Base-by-base conservation (phyloP, 35 echinoderm and acorn worm genomes). In the Lytechinus pictus region DNA sequence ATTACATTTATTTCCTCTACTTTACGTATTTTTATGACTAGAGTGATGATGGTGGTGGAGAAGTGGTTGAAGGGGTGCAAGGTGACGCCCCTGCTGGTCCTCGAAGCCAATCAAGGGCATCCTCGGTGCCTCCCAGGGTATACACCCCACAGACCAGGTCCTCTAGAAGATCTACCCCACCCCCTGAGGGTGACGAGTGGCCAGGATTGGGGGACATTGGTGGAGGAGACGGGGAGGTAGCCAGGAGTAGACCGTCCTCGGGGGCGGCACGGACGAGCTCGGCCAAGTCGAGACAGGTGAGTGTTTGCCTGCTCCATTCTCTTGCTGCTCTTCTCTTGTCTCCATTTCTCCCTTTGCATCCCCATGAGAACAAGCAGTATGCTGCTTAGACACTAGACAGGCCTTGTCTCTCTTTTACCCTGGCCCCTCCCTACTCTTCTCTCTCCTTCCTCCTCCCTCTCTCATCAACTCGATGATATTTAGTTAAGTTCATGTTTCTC, bases 141-240 rank as follows among this genome's bases (percentile, higher is more conserved):
- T 57, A 93, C 92, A 93, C 92, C 28, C 92, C 92, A 4, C 52
- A 57, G 92, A 93, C 92, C 52, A 54, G 92, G n/a, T 93, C 92
- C 14, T 93, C 92, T 5, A 12, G 53, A 55, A 33, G 54, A 10
- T 93, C 92, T 2, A 93, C 92, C 21, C 92, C 92, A 13, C 92
- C 92, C 9, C 92, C 92, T 10, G 92, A 93, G 92, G 92, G 92
- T 19, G 54, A 93, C 92, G 53, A 93, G 92, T 93, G 92, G 92
- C 92, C 92, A 53, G 92, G 92, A 10, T 57, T 93, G 53, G 92
- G 53, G 0, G 92, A 55, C 52, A 27, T 27, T 19, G 53, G 27
- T 56, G 92, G 21, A 10, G 91, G 10, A 9, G 92, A 55, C 0
- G 88, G 1, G 1, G 29, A 29, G 29, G 88, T 52, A 1, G 52